Base-by-base conservation (phyloP, 1,140 invertebrate genomes). In the Manduca sexta region DNA sequence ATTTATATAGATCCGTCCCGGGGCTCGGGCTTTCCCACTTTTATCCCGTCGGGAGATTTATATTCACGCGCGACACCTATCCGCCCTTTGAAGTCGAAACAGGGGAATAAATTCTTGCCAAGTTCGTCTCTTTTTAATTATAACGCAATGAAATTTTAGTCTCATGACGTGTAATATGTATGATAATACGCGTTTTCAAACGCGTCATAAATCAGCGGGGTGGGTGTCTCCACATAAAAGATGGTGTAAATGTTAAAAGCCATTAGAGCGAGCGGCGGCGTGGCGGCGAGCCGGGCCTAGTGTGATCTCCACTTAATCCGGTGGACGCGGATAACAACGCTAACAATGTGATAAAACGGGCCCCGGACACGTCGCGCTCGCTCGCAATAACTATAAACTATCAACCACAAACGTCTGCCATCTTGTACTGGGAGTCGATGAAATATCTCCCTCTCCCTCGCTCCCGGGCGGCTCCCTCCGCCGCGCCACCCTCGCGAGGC, bases 361-460 rank as follows among this genome's bases (percentile, higher is more conserved):
- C 62, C 21, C 63, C 63, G 67, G 67, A 71, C 71, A 76, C 77
- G 69, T 74, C 70, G 71, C 74, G 66, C 73, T 69, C 72, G 59
- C 75, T 82, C 76, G 76, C 75, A 81, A 84, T 84, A 84, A 83
- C 81, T 82, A 84, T 84, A 83, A 83, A 84, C 79, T 84, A 84
- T 81, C 81, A 78, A 74, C 81, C 77, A 67, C 81, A 83, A 84
- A 81, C 71, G 76, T 79, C 81, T 81, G 75, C 79, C 79, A 81
- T 84, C 81, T 84, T 84, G 81, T 74, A 79, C 60, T 52, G 50
- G 63, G 69, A 80, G 69, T 80, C 74, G 78, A 75, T 81, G 80
- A 77, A 77, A 70, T 72, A 71, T 67, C 63, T 60, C 53, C 74
- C 69, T 79, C 75, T 76, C 69, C 53, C 69, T 79, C 69, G 56